Base-by-base conservation (phyloP, 2,888 invertebrate genomes). In the Deroplatys truncata region DNA sequence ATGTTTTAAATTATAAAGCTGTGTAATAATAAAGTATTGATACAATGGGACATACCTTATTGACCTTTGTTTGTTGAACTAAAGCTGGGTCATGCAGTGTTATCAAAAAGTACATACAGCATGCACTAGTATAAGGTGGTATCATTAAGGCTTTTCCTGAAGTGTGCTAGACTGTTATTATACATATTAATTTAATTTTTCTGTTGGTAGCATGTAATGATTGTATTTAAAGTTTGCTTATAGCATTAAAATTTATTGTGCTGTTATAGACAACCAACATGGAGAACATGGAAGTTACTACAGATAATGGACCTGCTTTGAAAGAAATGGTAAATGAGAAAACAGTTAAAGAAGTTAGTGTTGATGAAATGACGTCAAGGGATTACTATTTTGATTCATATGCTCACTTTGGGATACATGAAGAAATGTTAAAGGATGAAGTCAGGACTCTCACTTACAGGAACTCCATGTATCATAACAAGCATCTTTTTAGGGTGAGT, bases 321-420 rank as follows among this genome's bases (percentile, higher is more conserved):
- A 91, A 91, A 83, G 91, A 91, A 83, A 87, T 91, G 25, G 88
- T 89, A 3, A 90, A 91, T 82, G 91, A 91, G n/a, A 93, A 90
- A 92, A 92, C 86, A 93, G 84, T 43, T 28, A 91, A 91, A 86
- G 91, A 92, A 82, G 95, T 97, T 9, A 95, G 96, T 2, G 96
- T 98, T 0, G 98, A 98, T 92, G 99, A 99, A 92, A 99, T 99
- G 99, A 99, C 99, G 2, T 99, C 99, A 10, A 96, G 99, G 92
- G 99, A 99, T 93, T 99, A 99, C 94, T 99, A 99, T 93, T 99
- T 99, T 93, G 99, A 99, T 94, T 99, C 99, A 0, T 99, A 99
- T 93, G 99, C 99, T 88, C 99, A 99, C 94, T 99, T 99, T 94
- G 99, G 99, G 85, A 99, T 99, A 92, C 99, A 99, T 93, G 99